phyloP scores from a whole-genome alignment of 2,797 vertebrate species.

The Anabacerthia variegaticeps region DNA sequence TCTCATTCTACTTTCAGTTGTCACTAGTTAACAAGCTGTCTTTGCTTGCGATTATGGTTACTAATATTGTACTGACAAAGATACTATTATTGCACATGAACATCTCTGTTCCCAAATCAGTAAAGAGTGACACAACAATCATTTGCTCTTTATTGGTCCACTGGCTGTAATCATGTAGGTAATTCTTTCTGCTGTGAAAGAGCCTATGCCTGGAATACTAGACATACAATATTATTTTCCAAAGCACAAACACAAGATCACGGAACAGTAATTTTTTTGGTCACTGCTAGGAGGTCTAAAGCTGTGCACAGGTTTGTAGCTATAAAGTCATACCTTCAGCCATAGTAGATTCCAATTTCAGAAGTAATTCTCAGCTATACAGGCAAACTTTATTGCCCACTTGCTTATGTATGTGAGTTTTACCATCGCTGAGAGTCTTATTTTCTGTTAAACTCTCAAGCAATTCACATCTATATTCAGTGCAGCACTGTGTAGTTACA shows the following conservation, averaged over 20 bases:
- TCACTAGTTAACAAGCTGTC: not conserved
- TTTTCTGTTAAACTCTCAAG: not conserved
- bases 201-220: not conserved
- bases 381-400: fast-evolving
- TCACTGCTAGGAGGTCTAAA: not conserved
- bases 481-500: not conserved
- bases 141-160: not conserved
- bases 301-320: not conserved
- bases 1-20: not conserved
- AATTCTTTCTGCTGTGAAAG: not conserved
- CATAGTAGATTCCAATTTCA: not conserved
- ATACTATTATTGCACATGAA: not conserved
- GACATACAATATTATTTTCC: not conserved
- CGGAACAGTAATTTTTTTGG: not conserved
- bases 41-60: not conserved
- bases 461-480: not conserved
- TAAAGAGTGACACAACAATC: not conserved
- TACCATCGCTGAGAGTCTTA: not conserved
- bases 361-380: not conserved
- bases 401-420: not conserved
- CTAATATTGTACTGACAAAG: not conserved
- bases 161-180: not conserved
- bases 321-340: not conserved
- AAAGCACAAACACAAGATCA: not conserved
- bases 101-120: not conserved